Evolutionary conservation across 2,888 invertebrate genomes (phyloP).

Genomic region (Drosophila greeni): DNA sequence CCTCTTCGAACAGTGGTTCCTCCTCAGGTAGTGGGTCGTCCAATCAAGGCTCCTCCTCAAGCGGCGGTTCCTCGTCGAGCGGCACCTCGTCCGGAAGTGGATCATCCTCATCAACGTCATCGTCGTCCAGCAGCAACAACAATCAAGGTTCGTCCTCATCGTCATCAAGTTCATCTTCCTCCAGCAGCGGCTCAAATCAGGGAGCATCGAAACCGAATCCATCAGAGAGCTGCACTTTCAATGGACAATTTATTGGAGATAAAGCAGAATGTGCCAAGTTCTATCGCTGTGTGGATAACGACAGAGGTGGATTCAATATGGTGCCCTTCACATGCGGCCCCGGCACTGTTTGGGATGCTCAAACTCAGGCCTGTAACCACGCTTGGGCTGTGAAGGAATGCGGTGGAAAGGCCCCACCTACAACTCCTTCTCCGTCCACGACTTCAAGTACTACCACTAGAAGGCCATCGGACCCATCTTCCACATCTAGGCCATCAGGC

Average conservation of each 20-base stretch:
- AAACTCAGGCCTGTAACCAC: slow-evolving; percentile 80
- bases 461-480: slow-evolving; percentile 18
- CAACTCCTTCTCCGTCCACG: slow-evolving; percentile 19
- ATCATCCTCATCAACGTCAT: slow-evolving; percentile 27
- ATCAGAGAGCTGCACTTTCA: slow-evolving; percentile 55
- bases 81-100: slow-evolving; percentile 6
- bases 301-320: slow-evolving; percentile 79
- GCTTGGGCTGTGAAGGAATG: slow-evolving; percentile 74
- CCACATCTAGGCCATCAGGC: slow-evolving; percentile 15
- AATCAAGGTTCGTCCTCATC: slow-evolving; percentile 40
- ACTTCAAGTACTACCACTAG: background rate
- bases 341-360: slow-evolving; percentile 82
- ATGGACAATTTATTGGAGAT: slow-evolving; percentile 79
- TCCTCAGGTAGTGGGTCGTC: background rate
- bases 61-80: slow-evolving; percentile 2
- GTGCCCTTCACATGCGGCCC: slow-evolving; percentile 81
- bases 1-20: too few species aligned
- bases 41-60: slow-evolving; percentile 3
- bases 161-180: slow-evolving; percentile 45
- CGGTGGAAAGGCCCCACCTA: slow-evolving; percentile 42
- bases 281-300: slow-evolving; percentile 81
- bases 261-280: slow-evolving; percentile 81
- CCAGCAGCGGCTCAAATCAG: slow-evolving; percentile 16
- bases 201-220: slow-evolving; percentile 52
- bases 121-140: slow-evolving; percentile 17